phyloP scores from a whole-genome alignment of 2,113 vertebrate genomes.

The Oryzias javanicus region DNA sequence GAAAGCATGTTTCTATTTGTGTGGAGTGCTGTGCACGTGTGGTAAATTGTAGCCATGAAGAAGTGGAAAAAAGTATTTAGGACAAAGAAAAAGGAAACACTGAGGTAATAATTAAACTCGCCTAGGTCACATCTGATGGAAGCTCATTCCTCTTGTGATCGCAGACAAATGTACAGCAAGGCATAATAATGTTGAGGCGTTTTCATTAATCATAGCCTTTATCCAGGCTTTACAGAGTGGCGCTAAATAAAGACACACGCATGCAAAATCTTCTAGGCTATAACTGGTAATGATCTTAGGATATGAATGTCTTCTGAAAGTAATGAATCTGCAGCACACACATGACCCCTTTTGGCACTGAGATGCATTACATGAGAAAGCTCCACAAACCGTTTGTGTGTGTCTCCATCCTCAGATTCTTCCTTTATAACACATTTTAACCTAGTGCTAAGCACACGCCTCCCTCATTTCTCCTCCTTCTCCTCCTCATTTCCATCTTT shows the following conservation, averaged over 20 bases:
- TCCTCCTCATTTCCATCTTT: constrained; percentile 6
- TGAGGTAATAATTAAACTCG: not conserved
- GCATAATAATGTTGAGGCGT: constrained; percentile 26
- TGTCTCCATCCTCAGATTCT: constrained; percentile 24
- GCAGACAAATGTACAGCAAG: constrained; percentile 43
- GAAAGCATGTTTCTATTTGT: constrained; percentile 8
- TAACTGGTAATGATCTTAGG: constrained; percentile 54
- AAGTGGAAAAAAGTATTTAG: not conserved
- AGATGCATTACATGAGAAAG: constrained; percentile 64
- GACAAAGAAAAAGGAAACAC: not conserved
- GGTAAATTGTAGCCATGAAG: constrained; percentile 7
- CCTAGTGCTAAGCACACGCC: not conserved
- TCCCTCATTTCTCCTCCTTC: constrained; percentile 10
- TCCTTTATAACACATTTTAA: constrained; percentile 40
- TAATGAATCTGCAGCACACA: constrained; percentile 72
- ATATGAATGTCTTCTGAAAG: constrained; percentile 57
- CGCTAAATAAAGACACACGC: constrained; percentile 51
- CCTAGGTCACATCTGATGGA: constrained; percentile 27
- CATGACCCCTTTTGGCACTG: constrained; percentile 71
- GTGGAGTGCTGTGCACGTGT: not conserved
- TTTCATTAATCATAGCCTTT: constrained; percentile 53
- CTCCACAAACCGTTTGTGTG: constrained; percentile 12
- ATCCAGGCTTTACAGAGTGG: constrained; percentile 44
- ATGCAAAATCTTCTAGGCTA: constrained; percentile 42
- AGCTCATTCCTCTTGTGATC: constrained; percentile 6